A percentile compares a stretch with the other conserved stretches of the same genome.
Conservation (phyloP, 2,113 vertebrate species). For the Phalacrocorax aristotelis region DNA sequence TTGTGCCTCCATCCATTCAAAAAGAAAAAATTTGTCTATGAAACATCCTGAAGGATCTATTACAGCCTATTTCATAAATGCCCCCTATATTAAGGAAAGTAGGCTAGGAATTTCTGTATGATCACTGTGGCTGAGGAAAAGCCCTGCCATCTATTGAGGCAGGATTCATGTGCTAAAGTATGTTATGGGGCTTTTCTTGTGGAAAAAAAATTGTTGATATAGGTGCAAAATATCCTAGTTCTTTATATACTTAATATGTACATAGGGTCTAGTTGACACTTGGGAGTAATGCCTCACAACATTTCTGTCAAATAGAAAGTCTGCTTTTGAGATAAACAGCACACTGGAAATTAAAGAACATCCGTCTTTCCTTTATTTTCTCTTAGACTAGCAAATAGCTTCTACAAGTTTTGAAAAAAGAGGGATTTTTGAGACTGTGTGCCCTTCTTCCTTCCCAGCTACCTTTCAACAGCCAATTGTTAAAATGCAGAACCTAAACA, state of each 20-base stretch:
- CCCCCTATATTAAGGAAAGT: not conserved
- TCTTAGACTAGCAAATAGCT: not conserved
- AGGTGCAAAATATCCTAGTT: not conserved
- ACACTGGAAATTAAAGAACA: not conserved
- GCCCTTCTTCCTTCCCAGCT: not conserved
- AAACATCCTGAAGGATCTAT: not conserved
- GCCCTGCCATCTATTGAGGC: not conserved
- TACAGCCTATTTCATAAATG: not conserved
- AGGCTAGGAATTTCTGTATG: not conserved
- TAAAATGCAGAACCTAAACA: not conserved
- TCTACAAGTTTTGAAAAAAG: not conserved
- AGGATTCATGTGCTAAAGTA: not conserved
- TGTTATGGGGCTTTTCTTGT: rapidly evolving
- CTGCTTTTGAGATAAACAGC: not conserved
- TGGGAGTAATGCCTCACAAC: not conserved
- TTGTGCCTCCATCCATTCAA: not conserved
- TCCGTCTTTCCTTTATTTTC: not conserved
- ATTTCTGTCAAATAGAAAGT: slow-evolving; percentile 3
- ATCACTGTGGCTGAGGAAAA: not conserved
- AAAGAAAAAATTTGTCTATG: not conserved
- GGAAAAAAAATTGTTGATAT: not conserved
- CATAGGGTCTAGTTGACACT: not conserved
- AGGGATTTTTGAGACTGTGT: not conserved
- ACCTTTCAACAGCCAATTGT: not conserved
- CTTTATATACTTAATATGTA: not conserved